Percentiles rank a stretch among this genome's conserved stretches.
Conservation (phyloP, 2,888 invertebrate genomes). For the Xanthia icteritia region DNA sequence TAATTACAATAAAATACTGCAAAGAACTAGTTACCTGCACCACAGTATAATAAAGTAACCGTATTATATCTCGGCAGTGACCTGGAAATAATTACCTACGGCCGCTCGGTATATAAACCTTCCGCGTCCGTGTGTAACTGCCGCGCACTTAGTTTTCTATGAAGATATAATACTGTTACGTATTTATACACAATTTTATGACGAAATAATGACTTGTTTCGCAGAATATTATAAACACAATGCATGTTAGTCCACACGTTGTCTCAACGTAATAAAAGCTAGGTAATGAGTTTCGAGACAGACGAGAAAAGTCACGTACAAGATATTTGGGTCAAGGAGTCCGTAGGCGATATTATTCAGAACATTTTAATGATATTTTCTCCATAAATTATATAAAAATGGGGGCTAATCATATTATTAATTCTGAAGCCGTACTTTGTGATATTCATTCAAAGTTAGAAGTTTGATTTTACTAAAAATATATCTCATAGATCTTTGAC, state of each 20-base stretch:
- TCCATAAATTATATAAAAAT: constrained; percentile 10
- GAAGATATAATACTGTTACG: too few relatives aligned
- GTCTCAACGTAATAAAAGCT: constrained; percentile 39
- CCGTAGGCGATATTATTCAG: constrained; percentile 30
- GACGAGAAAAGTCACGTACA: constrained; percentile 50
- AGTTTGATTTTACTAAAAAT: too few relatives aligned
- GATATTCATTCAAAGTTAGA: not conserved
- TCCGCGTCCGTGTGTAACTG: too few relatives aligned
- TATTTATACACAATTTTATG: not conserved
- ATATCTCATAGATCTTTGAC: too few relatives aligned
- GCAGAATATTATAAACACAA: constrained; percentile 19
- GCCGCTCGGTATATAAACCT: too few relatives aligned
- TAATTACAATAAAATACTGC: not conserved
- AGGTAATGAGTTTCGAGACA: constrained; percentile 46
- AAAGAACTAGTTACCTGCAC: not conserved
- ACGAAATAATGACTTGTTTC: not conserved
- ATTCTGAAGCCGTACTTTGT: not conserved
- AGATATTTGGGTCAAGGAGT: constrained; percentile 57
- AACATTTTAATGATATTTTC: constrained; percentile 45
- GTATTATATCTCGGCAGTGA: too few relatives aligned
- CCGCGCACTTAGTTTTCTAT: too few relatives aligned
- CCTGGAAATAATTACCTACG: too few relatives aligned
- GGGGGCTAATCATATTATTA: constrained; percentile 16
- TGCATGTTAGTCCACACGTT: constrained; percentile 18
- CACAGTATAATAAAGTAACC: too few relatives aligned